These are phyloP conservation scores for Ataeniobius toweri DNA, from an alignment of 2,797 vertebrate genomes.

Conservation along the genomic window DNA sequence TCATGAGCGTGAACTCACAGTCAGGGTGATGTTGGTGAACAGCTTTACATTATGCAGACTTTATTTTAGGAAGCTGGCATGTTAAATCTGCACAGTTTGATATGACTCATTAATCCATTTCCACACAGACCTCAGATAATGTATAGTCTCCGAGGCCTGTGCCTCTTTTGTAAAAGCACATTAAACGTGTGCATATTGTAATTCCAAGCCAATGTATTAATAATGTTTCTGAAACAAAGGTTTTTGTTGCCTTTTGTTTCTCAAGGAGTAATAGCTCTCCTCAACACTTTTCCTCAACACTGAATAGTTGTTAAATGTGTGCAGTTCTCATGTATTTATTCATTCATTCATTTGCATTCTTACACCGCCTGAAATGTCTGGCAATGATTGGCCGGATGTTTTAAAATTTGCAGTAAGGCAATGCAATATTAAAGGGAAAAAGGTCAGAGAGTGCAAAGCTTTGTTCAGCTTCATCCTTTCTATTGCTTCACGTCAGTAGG, in stretches of 20 bases:
- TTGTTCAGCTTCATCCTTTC: neutral
- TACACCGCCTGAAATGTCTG: neutral
- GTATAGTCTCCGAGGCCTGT: neutral
- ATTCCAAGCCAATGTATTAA: neutral
- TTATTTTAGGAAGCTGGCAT: constrained; percentile 1
- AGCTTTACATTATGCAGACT: neutral
- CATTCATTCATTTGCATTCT: neutral
- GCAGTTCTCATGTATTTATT: constrained; percentile 2
- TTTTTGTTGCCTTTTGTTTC: neutral
- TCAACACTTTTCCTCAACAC: neutral
- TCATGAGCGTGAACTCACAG: neutral
- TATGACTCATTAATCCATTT: constrained; percentile 4
- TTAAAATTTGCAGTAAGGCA: neutral
- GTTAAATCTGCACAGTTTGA: constrained; percentile 12
- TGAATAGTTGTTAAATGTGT: neutral
- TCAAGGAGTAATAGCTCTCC: neutral
- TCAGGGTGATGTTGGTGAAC: neutral
- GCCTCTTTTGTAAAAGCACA: neutral
- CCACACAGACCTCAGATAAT: neutral
- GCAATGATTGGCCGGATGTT: neutral
- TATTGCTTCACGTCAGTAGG: neutral
- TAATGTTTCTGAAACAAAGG: neutral
- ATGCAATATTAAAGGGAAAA: too few species aligned
- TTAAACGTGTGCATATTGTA: neutral
- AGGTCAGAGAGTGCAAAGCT: neutral